Evolutionary conservation across 2,113 vertebrate species (phyloP), one percentile per base, ranked within the genome.

Genomic region (Bos javanicus): DNA sequence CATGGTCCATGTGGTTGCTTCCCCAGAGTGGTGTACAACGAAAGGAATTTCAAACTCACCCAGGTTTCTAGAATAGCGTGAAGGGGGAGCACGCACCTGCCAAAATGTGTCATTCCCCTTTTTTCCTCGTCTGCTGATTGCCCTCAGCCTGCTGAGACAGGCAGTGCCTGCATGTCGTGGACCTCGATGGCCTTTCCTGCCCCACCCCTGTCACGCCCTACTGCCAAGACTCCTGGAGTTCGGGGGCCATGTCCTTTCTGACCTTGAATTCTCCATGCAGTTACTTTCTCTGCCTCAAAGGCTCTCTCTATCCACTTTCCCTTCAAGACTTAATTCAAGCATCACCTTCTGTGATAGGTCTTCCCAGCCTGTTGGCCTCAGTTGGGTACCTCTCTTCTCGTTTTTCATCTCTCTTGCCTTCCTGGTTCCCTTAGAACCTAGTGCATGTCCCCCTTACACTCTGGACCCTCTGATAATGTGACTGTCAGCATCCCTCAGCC

Each of bases 391-490:
- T 56, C 50, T 9, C 28, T 15, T 21, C 25, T 67, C 60, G 57
- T 7, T 43, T 76, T 76, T 76, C 23, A 50, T 6, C 62, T 54
- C 50, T 13, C 43, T 12, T 62, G 17, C 57, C 67, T 74, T 64
- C 25, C 57, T 33, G 14, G 3, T 43, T 46, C 26, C 25, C 11
- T 3, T 1, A 21, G 36, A 3, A 33, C 43, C 21, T 9, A 21
- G 43, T 14, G 1, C 36, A 21, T 1, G 2, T 21, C 33, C 3
- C 21, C 21, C 6, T 25, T 28, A 4, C 8, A 3, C 1, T 7
- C 6, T n/a, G 16, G 5, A 52, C 25, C 21, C 21, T 39, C 56
- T 74, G 33, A 36, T 16, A 26, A 21, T 62, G 15, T 56, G 15
- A 52, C 3, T 28, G 9, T 67, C 6, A 12, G 56, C 76, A 54